These are phyloP conservation scores for Vulpes lagopus DNA, from an alignment of 2,113 vertebrate genomes.

Conservation along the genomic window DNA sequence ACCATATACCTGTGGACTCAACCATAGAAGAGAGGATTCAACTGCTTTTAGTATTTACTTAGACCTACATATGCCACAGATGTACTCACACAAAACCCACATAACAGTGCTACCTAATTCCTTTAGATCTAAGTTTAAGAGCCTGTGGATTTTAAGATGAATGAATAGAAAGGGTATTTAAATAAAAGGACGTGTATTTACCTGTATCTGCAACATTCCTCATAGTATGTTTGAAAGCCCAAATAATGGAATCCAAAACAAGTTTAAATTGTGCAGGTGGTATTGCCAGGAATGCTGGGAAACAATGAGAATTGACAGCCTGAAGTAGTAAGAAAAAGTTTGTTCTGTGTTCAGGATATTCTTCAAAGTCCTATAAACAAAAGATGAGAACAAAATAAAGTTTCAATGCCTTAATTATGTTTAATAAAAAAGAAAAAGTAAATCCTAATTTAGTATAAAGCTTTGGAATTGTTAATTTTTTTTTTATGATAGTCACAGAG, in stretches of 20 bases:
- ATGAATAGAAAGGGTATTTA: not conserved
- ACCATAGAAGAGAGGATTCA: not conserved
- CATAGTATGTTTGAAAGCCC: constrained; percentile 99
- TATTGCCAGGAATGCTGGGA: constrained; percentile 98
- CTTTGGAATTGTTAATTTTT: not conserved
- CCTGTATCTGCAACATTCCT: constrained; percentile 99
- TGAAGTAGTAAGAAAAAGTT: constrained; percentile 99
- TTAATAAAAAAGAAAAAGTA: not conserved
- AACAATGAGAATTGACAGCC: constrained; percentile 99
- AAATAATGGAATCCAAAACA: constrained; percentile 99
- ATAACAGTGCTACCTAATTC: not conserved
- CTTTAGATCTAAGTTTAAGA: not conserved
- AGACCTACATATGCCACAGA: not conserved
- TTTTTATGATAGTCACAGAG: too few relatives aligned
- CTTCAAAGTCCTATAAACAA: constrained; percentile 95
- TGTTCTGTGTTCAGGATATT: constrained; percentile 98
- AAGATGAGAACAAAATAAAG: not conserved
- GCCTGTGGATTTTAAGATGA: not conserved
- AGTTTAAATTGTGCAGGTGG: constrained; percentile 99
- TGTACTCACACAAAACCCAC: not conserved
- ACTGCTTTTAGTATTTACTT: not conserved
- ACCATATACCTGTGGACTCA: not conserved
- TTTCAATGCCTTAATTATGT: not conserved
- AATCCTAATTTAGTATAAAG: not conserved
- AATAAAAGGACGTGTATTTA: constrained; percentile 77